Evolutionary conservation across 2,888 invertebrate genomes (phyloP).

Genomic region (Amphipoea lucens): DNA sequence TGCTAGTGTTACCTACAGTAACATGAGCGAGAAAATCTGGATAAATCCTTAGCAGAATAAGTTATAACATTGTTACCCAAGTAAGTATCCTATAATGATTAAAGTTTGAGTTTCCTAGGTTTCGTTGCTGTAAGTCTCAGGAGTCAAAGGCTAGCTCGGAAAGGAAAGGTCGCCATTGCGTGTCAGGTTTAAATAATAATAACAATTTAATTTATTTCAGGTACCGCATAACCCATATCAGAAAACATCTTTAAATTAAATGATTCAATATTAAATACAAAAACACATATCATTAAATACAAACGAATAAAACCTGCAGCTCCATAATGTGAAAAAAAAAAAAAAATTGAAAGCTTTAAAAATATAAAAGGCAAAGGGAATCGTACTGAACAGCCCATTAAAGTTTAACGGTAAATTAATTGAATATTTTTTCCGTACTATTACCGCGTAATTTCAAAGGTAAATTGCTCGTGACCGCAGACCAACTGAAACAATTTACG

Average conservation of each 20-base stretch:
- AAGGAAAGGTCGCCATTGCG: background rate
- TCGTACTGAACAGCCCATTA: background rate
- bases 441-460: conserved; percentile 49
- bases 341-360: background rate
- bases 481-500: conserved; percentile 43
- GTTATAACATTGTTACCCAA: background rate
- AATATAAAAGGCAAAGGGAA: background rate
- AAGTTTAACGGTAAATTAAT: conserved; percentile 34
- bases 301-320: background rate
- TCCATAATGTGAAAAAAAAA: conserved; percentile 1
- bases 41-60: background rate
- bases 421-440: conserved; percentile 45
- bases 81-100: background rate
- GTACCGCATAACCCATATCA: too few relatives aligned
- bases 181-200: background rate
- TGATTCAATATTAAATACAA: too few relatives aligned
- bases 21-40: background rate
- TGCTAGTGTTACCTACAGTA: background rate
- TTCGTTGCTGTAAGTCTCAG: background rate
- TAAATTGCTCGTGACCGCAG: conserved; percentile 55
- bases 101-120: background rate
- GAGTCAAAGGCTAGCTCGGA: too few relatives aligned
- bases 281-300: too few relatives aligned
- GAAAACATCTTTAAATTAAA: too few relatives aligned
- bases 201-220: too few relatives aligned